Percentiles rank a stretch among this genome's conserved stretches.
phyloP scores from a whole-genome alignment of 37 sponge, comb jelly and placozoan genomes.

The Bolinopsis microptera region DNA sequence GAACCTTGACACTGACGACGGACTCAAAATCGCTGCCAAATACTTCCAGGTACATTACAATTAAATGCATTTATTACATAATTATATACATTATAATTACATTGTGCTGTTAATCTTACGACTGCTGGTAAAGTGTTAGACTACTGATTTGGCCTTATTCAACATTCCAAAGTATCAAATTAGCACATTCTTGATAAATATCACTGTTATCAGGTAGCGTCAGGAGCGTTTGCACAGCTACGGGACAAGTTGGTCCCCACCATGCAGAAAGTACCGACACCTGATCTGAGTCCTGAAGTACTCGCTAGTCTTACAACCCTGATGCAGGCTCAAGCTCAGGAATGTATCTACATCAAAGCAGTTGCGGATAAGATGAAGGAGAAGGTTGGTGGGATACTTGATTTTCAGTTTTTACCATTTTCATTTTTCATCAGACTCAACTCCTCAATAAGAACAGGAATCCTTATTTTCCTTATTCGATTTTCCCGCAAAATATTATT shows the following conservation, averaged over 20 bases:
- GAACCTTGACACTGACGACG: conserved; percentile 90
- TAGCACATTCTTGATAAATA: too few species aligned
- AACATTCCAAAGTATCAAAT: background rate
- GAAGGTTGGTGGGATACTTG: background rate
- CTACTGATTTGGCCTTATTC: background rate
- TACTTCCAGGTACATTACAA: conserved; percentile 79
- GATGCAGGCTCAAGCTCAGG: conserved; percentile 96
- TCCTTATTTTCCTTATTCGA: too few species aligned
- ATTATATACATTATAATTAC: background rate
- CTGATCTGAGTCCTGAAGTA: conserved; percentile 85
- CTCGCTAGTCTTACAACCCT: conserved; percentile 78
- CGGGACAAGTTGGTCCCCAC: conserved; percentile 83
- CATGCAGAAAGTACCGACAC: conserved; percentile 85
- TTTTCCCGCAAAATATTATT: too few species aligned
- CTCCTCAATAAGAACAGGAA: too few species aligned
- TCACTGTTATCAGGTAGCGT: conserved; percentile 81
- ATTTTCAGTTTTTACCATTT: background rate
- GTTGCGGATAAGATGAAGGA: conserved; percentile 86
- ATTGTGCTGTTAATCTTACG: background rate
- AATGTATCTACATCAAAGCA: conserved; percentile 85
- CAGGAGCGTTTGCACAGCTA: conserved; percentile 85
- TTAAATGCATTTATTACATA: too few species aligned
- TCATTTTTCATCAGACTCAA: too few species aligned
- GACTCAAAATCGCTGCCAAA: conserved; percentile 84
- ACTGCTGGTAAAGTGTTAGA: background rate